These are phyloP conservation scores for Carcharodon carcharias DNA, from an alignment of 2,797 vertebrate genomes.

Conservation along the genomic window DNA sequence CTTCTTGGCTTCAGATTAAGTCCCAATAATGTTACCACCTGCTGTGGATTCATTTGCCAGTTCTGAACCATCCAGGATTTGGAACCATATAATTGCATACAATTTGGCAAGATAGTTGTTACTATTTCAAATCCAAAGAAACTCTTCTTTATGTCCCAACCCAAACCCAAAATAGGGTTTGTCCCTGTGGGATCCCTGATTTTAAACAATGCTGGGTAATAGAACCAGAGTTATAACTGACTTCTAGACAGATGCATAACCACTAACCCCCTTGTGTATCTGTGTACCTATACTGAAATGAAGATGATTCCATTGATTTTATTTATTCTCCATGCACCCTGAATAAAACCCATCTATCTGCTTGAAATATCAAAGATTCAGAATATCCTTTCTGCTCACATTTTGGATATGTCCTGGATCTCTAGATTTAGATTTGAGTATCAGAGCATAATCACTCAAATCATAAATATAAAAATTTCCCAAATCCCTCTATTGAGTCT, in stretches of 20 bases:
- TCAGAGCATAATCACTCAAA: neutral
- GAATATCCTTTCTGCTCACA: neutral
- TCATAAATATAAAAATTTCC: neutral
- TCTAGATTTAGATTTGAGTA: neutral
- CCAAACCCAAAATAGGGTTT: neutral
- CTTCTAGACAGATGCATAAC: neutral
- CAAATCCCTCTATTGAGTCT: neutral
- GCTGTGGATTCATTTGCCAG: neutral
- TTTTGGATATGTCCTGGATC: neutral
- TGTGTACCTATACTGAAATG: neutral
- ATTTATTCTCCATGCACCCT: neutral
- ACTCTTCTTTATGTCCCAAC: neutral
- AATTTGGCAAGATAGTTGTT: constrained; percentile 23
- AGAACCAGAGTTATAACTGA: neutral
- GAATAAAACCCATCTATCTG: neutral
- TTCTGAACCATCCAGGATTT: neutral
- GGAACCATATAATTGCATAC: neutral
- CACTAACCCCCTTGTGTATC: neutral
- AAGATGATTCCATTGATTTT: constrained; percentile 4
- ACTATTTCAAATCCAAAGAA: neutral
- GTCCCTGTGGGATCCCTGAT: neutral
- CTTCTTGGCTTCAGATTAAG: neutral
- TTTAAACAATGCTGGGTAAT: neutral
- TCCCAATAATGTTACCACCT: neutral
- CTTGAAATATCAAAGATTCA: neutral